Evolutionary conservation across 2,113 vertebrate species (phyloP).

Genomic region (Oncorhynchus nerka): DNA sequence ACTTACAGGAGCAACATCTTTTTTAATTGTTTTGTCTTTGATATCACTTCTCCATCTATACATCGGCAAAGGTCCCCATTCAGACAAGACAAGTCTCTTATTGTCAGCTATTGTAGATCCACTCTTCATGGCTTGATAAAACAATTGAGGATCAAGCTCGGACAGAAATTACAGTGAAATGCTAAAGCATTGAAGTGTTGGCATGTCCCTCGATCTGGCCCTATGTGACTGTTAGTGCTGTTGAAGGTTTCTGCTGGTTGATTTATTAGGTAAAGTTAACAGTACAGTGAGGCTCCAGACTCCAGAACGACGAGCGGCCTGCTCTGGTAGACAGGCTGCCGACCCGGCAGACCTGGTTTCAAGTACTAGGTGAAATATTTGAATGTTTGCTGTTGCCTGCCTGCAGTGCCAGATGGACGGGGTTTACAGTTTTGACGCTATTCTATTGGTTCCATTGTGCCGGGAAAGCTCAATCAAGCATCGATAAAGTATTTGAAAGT

Average conservation of each 20-base stretch:
- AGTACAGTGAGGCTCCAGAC: conserved; percentile 19
- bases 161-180: conserved; percentile 76
- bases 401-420: too few species aligned
- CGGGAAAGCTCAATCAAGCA: too few species aligned
- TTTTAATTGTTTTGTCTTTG: too few species aligned
- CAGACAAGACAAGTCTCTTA: conserved; percentile 57
- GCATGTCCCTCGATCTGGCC: conserved; percentile 15
- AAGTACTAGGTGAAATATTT: too few species aligned
- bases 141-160: conserved; percentile 64
- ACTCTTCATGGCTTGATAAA: conserved; percentile 69
- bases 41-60: too few species aligned
- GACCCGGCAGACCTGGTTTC: too few species aligned
- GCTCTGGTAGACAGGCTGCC: conserved; percentile 23
- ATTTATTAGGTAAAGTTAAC: conserved; percentile 66
- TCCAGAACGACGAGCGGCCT: conserved; percentile 30
- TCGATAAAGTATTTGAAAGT: too few species aligned
- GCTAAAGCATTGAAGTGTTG: conserved; percentile 57
- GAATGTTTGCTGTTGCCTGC: too few species aligned
- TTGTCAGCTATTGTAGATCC: conserved; percentile 73
- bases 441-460: too few species aligned
- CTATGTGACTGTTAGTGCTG: conserved; percentile 44
- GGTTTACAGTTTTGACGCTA: too few species aligned
- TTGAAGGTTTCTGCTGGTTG: conserved; percentile 56
- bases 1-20: too few species aligned
- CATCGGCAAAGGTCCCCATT: too few species aligned